These are phyloP conservation scores for Dendrophyllia cribrosa DNA, from an alignment of 64 coral and sea anemone genomes.

Conservation along the genomic window DNA sequence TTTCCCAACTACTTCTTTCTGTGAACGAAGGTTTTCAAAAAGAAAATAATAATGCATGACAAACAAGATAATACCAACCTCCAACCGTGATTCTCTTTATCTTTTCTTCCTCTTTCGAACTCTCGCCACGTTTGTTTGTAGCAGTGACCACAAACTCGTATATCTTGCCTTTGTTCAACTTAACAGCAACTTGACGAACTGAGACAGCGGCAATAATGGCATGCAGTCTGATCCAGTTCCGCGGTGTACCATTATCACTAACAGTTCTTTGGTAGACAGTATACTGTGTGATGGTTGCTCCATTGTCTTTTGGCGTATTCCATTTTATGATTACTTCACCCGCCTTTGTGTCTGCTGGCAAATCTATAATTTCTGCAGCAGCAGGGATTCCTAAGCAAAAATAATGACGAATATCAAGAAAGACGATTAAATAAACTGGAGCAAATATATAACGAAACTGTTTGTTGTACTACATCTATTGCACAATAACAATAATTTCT, in stretches of 20 bases:
- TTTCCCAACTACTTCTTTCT: too few species aligned
- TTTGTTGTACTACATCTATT: too few species aligned
- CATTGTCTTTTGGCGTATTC: not conserved
- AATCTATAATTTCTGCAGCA: not conserved
- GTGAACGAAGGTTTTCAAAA: too few species aligned
- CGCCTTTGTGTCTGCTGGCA: not conserved
- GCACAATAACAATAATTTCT: too few species aligned
- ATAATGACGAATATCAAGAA: too few species aligned
- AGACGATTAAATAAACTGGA: too few species aligned
- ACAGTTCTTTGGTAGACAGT: constrained; percentile 1
- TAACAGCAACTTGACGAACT: not conserved
- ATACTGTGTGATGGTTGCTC: not conserved
- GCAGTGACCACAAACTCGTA: constrained; percentile 17
- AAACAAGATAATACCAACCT: too few species aligned
- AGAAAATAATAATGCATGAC: too few species aligned
- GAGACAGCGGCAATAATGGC: not conserved
- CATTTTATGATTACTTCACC: not conserved
- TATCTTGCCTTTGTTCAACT: not conserved
- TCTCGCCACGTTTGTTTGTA: too few species aligned
- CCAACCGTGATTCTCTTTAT: too few species aligned
- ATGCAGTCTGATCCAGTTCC: not conserved
- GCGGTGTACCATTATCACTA: not conserved
- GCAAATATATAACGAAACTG: too few species aligned
- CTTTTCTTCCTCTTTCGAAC: too few species aligned
- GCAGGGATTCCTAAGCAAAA: not conserved